Percentiles rank a stretch among this genome's conserved stretches.
These are phyloP conservation scores for Dipodomys spectabilis DNA, from an alignment of 2,113 vertebrate species.

Conservation along the genomic window DNA sequence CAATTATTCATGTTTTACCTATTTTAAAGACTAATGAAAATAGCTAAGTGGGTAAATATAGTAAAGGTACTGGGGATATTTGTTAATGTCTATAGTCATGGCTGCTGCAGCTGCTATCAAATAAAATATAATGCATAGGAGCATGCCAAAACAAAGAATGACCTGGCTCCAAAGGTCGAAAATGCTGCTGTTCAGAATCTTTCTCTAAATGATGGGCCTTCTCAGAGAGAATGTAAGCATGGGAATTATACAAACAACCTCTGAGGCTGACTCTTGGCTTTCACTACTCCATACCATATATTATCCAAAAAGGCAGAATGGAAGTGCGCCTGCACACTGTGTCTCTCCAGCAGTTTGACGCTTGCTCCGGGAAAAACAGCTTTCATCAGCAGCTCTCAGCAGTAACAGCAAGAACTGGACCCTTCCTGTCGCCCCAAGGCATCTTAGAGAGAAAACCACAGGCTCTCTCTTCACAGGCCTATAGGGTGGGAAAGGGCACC, in stretches of 20 bases:
- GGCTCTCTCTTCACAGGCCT: neutral
- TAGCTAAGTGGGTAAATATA: neutral
- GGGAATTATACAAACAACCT: neutral
- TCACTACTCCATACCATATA: neutral
- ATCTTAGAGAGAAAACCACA: neutral
- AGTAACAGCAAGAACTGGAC: neutral
- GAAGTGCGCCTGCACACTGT: neutral
- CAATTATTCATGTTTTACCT: slow-evolving; percentile 9
- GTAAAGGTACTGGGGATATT: neutral
- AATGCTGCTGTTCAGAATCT: neutral
- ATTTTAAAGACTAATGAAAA: neutral
- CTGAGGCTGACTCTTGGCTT: neutral
- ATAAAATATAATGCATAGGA: neutral
- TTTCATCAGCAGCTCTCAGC: neutral
- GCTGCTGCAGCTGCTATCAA: neutral
- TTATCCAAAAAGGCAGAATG: neutral
- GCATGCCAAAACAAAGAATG: neutral
- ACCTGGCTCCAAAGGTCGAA: neutral
- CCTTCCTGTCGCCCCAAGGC: neutral
- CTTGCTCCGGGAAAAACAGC: neutral
- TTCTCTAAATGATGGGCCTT: neutral
- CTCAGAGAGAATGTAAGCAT: neutral
- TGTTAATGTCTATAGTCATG: neutral
- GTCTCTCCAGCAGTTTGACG: neutral
- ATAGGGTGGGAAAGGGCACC: neutral